Evolutionary conservation across 2,888 invertebrate genomes (phyloP).

Genomic region (Nemurella pictetii): DNA sequence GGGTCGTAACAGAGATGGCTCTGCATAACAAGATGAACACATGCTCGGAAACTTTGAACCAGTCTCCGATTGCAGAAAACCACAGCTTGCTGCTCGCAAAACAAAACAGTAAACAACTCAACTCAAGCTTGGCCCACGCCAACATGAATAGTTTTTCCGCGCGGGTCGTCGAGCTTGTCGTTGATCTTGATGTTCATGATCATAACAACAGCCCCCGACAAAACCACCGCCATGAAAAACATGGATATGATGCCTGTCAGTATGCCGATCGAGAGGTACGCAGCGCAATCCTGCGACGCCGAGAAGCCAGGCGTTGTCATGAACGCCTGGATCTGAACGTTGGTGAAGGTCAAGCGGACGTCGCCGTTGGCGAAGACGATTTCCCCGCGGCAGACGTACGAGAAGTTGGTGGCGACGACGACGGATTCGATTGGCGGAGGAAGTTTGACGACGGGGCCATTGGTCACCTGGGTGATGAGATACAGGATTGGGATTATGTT

Average conservation of each 20-base stretch:
- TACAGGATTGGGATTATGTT: no score
- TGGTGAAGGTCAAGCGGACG: neutral
- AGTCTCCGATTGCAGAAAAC: neutral
- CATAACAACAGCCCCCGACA: neutral
- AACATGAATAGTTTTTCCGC: neutral
- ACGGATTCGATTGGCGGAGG: neutral
- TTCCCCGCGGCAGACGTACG: neutral
- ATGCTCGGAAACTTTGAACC: no score
- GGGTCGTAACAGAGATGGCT: no score
- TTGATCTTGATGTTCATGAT: neutral
- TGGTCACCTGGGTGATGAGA: neutral
- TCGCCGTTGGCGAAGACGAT: neutral
- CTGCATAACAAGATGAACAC: no score
- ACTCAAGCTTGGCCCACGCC: no score
- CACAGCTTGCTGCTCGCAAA: neutral
- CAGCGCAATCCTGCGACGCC: neutral
- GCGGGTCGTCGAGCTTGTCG: neutral
- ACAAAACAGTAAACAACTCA: no score
- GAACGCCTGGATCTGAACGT: neutral
- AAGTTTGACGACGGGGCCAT: neutral
- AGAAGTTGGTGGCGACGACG: neutral
- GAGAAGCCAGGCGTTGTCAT: neutral
- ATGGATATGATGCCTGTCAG: neutral
- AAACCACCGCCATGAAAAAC: neutral
- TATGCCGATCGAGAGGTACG: neutral